Evolutionary conservation across 2,888 invertebrate species (phyloP), one percentile per base, ranked within the genome.

Genomic region (Dicranocentrus wangi): DNA sequence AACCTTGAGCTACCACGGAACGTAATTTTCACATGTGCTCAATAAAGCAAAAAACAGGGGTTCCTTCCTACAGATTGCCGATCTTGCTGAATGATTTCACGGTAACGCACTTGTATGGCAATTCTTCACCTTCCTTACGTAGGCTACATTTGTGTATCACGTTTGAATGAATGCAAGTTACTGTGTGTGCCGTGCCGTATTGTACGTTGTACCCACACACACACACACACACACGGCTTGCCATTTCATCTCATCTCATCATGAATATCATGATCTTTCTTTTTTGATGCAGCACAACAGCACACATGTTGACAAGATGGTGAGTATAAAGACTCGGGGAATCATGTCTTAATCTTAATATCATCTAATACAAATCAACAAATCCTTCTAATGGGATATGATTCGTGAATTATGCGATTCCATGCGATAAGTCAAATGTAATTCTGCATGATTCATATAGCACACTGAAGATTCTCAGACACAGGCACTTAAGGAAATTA

Each of bases 391-490:
- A 28, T 68, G 60, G 65, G 65, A 68, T 76, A 60, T 75, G 58
- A 66, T 66, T 66, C 51, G 69, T 77, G 77, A 77, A 61, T 77
- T 77, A 77, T 77, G 69, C 21, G 77, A 77, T 77, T 77, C 77
- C 61, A 55, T 61, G 61, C 39, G 77, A 77, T 77, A 77, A 77
- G 60, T 77, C 69, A 69, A 21, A 77, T 51, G 77, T 77, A 77
- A 77, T 77, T 77, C 77, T 77, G 51, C 28, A 68, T 77, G 77
- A 77, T 77, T 77, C 77, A 77, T 77, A 69, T n/a, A 17, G 3
- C n/a, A n/a, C 51, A 39, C n/a, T n/a, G n/a, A n/a, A n/a, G n/a
- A n/a, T n/a, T n/a, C n/a, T n/a, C n/a, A n/a, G n/a, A n/a, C n/a
- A n/a, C n/a, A n/a, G n/a, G n/a, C n/a, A n/a, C n/a, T n/a, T n/a